These are phyloP conservation scores for Lipotes vexillifer DNA, from an alignment of 2,113 vertebrate species.

Conservation along the genomic window DNA sequence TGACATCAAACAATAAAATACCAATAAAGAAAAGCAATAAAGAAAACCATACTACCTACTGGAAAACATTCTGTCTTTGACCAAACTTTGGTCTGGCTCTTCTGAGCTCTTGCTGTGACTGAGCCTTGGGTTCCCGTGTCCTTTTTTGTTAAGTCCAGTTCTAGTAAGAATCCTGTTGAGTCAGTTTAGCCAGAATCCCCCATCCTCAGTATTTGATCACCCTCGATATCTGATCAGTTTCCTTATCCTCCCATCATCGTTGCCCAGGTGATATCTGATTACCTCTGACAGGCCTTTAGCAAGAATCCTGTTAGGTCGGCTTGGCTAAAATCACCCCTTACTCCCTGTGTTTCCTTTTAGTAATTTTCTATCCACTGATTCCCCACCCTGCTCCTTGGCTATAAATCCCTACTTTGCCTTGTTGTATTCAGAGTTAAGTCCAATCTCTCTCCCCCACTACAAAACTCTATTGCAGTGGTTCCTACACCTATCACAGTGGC, in stretches of 20 bases:
- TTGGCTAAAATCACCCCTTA: background rate
- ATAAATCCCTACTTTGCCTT: background rate
- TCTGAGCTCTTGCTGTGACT: background rate
- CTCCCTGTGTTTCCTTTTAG: background rate
- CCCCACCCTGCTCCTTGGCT: background rate
- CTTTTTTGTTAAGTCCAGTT: background rate
- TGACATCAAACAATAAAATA: background rate
- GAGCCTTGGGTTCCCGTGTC: background rate
- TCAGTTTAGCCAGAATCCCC: background rate
- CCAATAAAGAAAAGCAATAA: background rate
- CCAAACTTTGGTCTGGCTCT: background rate
- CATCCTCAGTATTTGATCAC: background rate
- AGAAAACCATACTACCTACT: background rate
- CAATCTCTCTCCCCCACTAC: background rate
- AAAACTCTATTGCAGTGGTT: background rate
- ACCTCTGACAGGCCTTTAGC: background rate
- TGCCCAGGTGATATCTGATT: background rate
- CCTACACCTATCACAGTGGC: too few species aligned
- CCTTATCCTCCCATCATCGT: background rate
- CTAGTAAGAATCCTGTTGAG: background rate
- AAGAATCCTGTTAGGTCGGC: background rate
- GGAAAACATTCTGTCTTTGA: background rate
- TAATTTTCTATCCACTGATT: background rate
- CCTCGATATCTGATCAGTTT: background rate
- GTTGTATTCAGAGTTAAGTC: background rate